phyloP scores from a whole-genome alignment of 2,113 vertebrate species.

The Halichoeres trimaculatus region DNA sequence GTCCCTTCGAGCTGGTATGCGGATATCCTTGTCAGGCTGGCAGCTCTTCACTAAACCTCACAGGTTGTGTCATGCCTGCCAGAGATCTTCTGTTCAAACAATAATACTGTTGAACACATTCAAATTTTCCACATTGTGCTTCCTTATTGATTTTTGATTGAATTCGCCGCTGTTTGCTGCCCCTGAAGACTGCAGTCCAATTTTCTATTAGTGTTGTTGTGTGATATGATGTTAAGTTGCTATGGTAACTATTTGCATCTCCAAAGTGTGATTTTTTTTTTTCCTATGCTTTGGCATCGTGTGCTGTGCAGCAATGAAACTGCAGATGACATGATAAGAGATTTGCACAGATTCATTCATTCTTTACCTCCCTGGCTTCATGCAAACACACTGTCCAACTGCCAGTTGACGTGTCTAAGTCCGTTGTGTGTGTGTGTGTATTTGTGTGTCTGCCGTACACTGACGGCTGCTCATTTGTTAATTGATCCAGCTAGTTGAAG shows the following conservation, averaged over 20 bases:
- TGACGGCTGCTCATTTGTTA: constrained; percentile 73
- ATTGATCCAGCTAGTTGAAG: constrained; percentile 76
- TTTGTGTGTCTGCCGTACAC: not conserved
- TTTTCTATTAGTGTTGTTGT: constrained; percentile 48
- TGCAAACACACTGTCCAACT: not conserved
- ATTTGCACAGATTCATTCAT: constrained; percentile 44
- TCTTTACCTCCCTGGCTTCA: constrained; percentile 34
- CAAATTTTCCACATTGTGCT: constrained; percentile 1
- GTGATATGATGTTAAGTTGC: constrained; percentile 64
- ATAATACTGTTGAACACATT: constrained; percentile 22
- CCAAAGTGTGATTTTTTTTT: constrained; percentile 42
- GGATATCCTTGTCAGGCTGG: constrained; percentile 42
- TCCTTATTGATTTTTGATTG: constrained; percentile 49
- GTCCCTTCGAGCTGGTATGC: constrained; percentile 39
- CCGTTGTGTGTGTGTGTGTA: not conserved
- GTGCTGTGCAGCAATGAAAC: constrained; percentile 46
- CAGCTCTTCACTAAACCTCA: constrained; percentile 11
- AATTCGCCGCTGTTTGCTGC: constrained; percentile 36
- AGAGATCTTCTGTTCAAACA: constrained; percentile 20
- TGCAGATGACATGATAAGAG: constrained; percentile 36
- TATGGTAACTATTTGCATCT: constrained; percentile 77
- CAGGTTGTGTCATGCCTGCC: constrained; percentile 45
- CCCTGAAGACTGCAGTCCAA: constrained; percentile 41
- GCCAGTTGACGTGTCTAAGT: constrained; percentile 8
- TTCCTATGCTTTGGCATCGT: constrained; percentile 27